Evolutionary conservation across 1,140 invertebrate species (phyloP), one percentile per base, ranked within the genome.

Genomic region (Colletes gigas): DNA sequence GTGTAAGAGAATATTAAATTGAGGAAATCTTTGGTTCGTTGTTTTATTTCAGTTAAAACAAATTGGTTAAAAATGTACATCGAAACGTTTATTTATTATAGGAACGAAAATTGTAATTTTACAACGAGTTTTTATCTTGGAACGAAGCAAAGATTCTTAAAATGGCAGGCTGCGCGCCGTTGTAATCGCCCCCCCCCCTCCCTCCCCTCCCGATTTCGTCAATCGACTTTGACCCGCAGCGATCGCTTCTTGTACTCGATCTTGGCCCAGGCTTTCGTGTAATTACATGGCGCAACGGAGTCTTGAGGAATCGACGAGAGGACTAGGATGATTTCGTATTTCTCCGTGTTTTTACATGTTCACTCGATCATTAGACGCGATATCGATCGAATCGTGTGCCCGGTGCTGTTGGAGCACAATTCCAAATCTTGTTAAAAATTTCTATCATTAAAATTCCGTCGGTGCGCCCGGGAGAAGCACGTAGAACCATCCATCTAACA

Each of bases 191-290:
- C 30, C 15, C 8, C n/a, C 0, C 68, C 30, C 15, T 4, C n/a
- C n/a, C n/a, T n/a, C n/a, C n/a, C n/a, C n/a, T n/a, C n/a, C 17
- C 30, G 72, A 75, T 75, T 80, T 80, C 63, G 44, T 41, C 10
- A 66, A 60, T 75, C 21, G 14, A 2, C 39, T 80, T 67, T 60
- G 44, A 30, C 15, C 15, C 44, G 44, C 10, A n/a, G 44, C 54
- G 57, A 50, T 79, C 41, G 6, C 14, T 3, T 1, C 9, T 9
- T 0, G 41, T 30, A 47, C 30, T 12, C 54, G 44, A 70, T 78
- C 66, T 62, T 47, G 54, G 47, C 15, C 47, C 59, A 10, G n/a
- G 19, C 30, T 63, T 12, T 12, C 19, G 39, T 21, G 7, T 0
- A 21, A 47, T 19, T 41, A 44, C 39, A 6, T 72, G 50, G 4